Evolutionary conservation across 2,888 invertebrate genomes (phyloP).

Genomic region (Tineola bisselliella): DNA sequence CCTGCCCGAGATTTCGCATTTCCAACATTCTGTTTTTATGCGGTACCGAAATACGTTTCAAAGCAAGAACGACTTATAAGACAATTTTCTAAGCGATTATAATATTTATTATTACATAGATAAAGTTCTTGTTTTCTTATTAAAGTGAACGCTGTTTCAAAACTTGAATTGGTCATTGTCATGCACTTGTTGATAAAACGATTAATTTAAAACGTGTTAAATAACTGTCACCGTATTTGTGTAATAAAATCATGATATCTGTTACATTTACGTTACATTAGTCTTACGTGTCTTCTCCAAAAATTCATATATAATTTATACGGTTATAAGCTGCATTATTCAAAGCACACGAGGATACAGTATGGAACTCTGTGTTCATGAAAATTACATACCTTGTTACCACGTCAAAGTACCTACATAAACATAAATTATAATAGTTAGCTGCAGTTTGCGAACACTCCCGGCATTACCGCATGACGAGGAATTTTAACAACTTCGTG

Average conservation of each 20-base stretch:
- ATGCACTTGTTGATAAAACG: too few species aligned
- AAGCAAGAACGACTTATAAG: neutral
- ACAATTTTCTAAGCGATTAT: neutral
- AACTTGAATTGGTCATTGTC: too few species aligned
- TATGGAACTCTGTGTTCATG: conserved; percentile 23
- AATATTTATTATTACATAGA: neutral
- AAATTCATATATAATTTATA: too few species aligned
- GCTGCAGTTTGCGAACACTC: neutral
- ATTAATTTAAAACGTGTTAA: neutral
- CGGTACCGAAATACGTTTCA: neutral
- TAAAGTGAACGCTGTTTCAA: too few species aligned
- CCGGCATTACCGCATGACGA: neutral
- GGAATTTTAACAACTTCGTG: neutral
- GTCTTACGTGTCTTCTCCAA: too few species aligned
- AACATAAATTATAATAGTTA: conserved; percentile 7
- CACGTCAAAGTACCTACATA: conserved; percentile 23
- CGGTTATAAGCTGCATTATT: too few species aligned
- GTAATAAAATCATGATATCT: too few species aligned
- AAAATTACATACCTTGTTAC: conserved; percentile 36
- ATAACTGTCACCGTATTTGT: too few species aligned
- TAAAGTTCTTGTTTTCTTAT: neutral
- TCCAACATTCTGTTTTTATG: neutral
- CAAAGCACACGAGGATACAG: too few species aligned
- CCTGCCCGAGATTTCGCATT: conserved; percentile 3
- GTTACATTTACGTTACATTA: too few species aligned